Evolutionary conservation across 2,113 vertebrate genomes (phyloP).

Genomic region (Himantopus leucocephalus): DNA sequence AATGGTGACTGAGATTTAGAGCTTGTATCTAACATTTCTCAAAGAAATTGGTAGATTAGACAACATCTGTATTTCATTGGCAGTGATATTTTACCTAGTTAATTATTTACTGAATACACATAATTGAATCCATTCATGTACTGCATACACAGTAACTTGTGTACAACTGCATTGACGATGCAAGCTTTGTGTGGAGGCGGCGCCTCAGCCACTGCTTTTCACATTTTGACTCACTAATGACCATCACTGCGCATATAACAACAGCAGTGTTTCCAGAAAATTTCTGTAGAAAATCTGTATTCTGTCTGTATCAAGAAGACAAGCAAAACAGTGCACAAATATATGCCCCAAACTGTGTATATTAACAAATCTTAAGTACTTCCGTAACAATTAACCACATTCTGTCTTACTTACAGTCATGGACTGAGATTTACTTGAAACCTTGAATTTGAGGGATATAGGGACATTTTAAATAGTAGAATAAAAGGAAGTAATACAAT

Average conservation of each 20-base stretch:
- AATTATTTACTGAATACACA: not conserved
- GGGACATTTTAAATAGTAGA: not conserved
- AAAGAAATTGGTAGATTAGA: not conserved
- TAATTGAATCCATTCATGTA: not conserved
- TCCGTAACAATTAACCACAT: not conserved
- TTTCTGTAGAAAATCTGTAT: not conserved
- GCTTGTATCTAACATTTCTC: not conserved
- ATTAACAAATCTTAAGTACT: not conserved
- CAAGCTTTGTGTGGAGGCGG: no score
- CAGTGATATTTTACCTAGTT: not conserved
- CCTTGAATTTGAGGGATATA: not conserved
- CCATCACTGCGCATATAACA: not conserved
- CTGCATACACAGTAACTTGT: not conserved
- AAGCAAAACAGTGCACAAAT: not conserved
- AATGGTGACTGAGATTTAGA: not conserved
- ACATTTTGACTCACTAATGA: not conserved
- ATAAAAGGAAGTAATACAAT: not conserved
- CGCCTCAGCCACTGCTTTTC: no score
- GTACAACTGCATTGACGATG: no score
- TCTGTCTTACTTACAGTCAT: not conserved
- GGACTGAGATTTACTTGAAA: not conserved
- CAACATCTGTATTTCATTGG: not conserved
- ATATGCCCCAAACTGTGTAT: not conserved
- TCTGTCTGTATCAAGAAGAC: not conserved
- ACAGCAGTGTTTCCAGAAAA: not conserved